Evolutionary conservation across 92 coral and sea anemone genomes (phyloP).

Genomic region (Pocillopora meandrina): DNA sequence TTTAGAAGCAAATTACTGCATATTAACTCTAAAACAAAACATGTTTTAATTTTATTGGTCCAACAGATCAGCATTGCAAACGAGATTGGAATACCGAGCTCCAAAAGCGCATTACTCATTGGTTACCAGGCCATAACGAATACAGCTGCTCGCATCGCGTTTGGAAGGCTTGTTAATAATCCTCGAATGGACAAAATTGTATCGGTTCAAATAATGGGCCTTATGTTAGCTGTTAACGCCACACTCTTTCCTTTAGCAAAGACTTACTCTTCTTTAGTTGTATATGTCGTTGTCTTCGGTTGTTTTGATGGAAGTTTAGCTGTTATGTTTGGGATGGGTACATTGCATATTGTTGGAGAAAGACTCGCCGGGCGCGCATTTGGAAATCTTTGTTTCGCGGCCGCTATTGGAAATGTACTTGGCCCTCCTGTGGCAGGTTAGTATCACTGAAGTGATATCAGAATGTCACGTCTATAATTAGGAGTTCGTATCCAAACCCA

Average conservation of each 20-base stretch:
- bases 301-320: slow-evolving; percentile 81
- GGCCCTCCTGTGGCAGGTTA: slow-evolving; percentile 83
- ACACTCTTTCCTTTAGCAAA: slow-evolving; percentile 62
- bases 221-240: slow-evolving; percentile 54
- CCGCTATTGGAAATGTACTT: slow-evolving; percentile 63
- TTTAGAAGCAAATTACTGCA: no score
- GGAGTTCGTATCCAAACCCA: background rate
- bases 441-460: background rate
- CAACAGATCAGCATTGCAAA: slow-evolving; percentile 74
- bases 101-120: slow-evolving; percentile 71
- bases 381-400: slow-evolving; percentile 72
- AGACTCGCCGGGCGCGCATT: slow-evolving; percentile 75
- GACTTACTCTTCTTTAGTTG: slow-evolving; percentile 56
- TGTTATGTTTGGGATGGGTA: slow-evolving; percentile 83
- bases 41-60: background rate
- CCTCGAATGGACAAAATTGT: slow-evolving; percentile 49
- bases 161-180: slow-evolving; percentile 72
- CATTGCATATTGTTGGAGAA: slow-evolving; percentile 70
- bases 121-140: slow-evolving; percentile 81
- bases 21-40: background rate
- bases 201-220: slow-evolving; percentile 61
- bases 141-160: slow-evolving; percentile 63
- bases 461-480: background rate
- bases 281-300: slow-evolving; percentile 76
- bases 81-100: slow-evolving; percentile 68